Evolutionary conservation across 2,797 vertebrate species (phyloP), one percentile per base, ranked within the genome.

Genomic region (Octomys mimax): DNA sequence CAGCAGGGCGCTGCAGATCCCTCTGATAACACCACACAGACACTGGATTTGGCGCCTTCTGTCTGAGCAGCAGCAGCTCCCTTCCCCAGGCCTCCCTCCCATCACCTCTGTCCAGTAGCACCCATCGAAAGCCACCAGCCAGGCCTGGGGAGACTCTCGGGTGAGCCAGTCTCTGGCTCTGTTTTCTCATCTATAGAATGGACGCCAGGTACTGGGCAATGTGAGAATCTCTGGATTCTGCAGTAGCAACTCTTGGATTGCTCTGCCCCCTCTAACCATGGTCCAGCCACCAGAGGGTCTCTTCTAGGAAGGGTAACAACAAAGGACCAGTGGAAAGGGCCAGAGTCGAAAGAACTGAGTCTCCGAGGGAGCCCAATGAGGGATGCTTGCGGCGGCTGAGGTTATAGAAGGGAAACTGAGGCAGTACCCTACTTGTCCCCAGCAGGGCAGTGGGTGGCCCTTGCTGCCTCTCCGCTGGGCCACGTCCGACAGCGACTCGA

Each of bases 51-150:
- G 36, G 95, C 62, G 36, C 96, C 94, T 96, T 91, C 89, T 62
- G 96, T 97, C 97, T 97, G 96, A 82, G 66, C 57, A 64, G 89
- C 71, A 87, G 31, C 64, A 91, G 86, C 80, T 95, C 54, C 86
- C 57, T 86, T 92, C 79, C 77, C 31, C 36, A 71, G 4, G 52
- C 57, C 39, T 91, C 66, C 80, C 61, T 52, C 57, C 80, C 39
- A 59, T 21, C 3, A 11, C n/a, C 68, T 39, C n/a, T 26, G 90
- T 61, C 57, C 42, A 73, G 68, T 57, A 46, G 88, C 52, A 42
- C 59, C 39, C 64, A 24, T 33, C 61, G n/a, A 78, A 85, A 89
- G 92, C 81, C 59, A 52, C 33, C 33, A 24, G 42, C 0, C 10
- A 93, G 49, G 18, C 64, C 28, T 13, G 70, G 73, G 22, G 33